A percentile compares a stretch with the other conserved stretches of the same genome.
Evolutionary conservation across 1,140 invertebrate species (phyloP).

Genomic region (Lepidurus arcticus): DNA sequence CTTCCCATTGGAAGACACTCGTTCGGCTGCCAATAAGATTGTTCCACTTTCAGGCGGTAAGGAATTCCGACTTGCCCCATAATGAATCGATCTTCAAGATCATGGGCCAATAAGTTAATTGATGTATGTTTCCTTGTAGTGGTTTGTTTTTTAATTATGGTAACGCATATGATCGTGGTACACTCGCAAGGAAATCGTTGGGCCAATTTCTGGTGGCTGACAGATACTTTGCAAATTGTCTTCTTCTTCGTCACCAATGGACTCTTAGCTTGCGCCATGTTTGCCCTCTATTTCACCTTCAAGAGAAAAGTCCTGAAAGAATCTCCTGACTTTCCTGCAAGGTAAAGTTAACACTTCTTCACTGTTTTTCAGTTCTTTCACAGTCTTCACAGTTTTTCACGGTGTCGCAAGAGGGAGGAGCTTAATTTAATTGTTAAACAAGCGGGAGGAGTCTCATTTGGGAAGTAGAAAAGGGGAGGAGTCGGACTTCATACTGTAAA

Average conservation of each 20-base stretch:
- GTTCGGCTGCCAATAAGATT: background rate
- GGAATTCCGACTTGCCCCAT: background rate
- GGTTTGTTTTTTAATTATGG: background rate
- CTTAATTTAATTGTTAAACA: too few species aligned
- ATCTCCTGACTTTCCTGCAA: background rate
- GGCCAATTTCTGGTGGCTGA: background rate
- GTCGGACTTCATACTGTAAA: too few species aligned
- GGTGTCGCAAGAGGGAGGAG: too few species aligned
- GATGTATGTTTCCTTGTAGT: background rate
- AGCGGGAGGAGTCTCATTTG: too few species aligned
- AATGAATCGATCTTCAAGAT: background rate
- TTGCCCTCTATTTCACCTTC: background rate
- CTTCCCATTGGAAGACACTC: conserved; percentile 8
- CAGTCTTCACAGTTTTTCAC: too few species aligned
- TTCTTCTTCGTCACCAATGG: background rate
- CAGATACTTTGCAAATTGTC: conserved; percentile 6
- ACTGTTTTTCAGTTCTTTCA: too few species aligned
- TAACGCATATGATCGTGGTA: background rate
- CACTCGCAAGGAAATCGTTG: background rate
- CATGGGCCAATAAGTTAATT: background rate
- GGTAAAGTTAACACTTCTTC: background rate
- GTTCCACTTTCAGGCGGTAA: background rate
- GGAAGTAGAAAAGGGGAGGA: too few species aligned
- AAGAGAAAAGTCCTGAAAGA: background rate
- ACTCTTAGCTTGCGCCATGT: background rate